Evolutionary conservation across 1,140 invertebrate species (phyloP), one percentile per base, ranked within the genome.

Genomic region (Diploscapter pachys): DNA sequence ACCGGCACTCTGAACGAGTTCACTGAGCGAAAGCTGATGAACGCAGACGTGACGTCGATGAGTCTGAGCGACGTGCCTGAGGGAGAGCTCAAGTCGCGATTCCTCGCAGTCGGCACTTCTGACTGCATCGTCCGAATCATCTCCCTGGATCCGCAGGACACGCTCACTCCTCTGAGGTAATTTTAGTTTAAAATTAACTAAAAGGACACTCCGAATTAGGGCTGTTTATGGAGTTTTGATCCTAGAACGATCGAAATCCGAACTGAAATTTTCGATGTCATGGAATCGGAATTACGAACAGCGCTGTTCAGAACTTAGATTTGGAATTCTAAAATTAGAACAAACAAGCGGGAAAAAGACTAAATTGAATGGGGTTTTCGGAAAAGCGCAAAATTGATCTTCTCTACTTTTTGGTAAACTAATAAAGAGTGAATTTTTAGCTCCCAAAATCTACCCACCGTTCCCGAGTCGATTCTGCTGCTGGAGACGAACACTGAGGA

Each of bases 91-190:
- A 89, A 96, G 77, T 96, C 93, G 2, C 92, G 95, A 88, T 99
- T 99, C 85, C 89, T 99, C 71, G 96, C 96, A 77, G 96, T 99
- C 9, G 96, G 97, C 9, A 88, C 99, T 5, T 91, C 93, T 52
- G 96, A 99, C 80, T 95, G 95, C 81, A 99, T 96, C 50, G 96
- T 99, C 51, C 89, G 96, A 78, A 96, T 99, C 66, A 95, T 99
- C 56, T 98, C 95, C 0, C 88, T 99, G 13, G 96, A 99, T 89
- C 95, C 95, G 1, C 72, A 78, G 61, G 83, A 85, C 72, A 85
- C 82, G 62, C 69, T 85, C 53, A 78, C 82, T 31, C 83, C 83
- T 6, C 72, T 83, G 49, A 85, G 81, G 81, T 82, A 50, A 87
- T 85, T 48, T 5, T 68, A 5, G 5, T 52, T 5, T 5, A 31